These are phyloP conservation scores for Microcaecilia unicolor DNA, from an alignment of 2,797 vertebrate genomes.

Conservation along the genomic window DNA sequence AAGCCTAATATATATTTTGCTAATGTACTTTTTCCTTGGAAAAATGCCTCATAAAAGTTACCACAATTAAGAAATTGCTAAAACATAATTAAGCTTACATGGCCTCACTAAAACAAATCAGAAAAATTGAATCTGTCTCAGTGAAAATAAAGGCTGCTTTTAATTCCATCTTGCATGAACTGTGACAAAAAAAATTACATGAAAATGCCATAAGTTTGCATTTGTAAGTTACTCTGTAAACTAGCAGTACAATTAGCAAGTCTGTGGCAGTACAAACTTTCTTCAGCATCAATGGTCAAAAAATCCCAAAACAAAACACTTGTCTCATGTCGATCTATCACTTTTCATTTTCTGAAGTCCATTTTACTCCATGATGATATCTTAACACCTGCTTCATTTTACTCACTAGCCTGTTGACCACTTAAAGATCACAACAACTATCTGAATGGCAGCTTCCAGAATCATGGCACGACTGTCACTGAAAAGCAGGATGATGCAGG, in stretches of 20 bases:
- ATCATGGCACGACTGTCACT: conserved; percentile 26
- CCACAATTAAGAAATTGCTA: conserved; percentile 12
- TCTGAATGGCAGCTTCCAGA: conserved; percentile 22
- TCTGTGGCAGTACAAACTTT: background rate
- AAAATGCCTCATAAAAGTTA: conserved; percentile 15
- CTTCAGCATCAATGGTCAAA: conserved; percentile 1
- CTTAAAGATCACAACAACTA: background rate
- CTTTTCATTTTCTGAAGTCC: conserved; percentile 1
- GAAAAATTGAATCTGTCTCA: background rate
- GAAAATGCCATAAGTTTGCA: background rate
- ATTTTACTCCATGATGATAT: background rate
- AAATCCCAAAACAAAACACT: background rate
- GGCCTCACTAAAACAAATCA: conserved; percentile 7
- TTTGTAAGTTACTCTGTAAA: conserved; percentile 6
- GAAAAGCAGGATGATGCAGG: conserved; percentile 36
- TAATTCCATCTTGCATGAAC: background rate
- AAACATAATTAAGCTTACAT: conserved; percentile 17
- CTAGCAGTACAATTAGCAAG: background rate
- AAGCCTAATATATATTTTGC: conserved; percentile 45
- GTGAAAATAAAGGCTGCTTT: conserved; percentile 13
- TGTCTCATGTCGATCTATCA: background rate
- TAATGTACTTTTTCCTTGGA: conserved; percentile 13
- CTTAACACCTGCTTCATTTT: conserved; percentile 17
- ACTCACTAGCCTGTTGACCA: background rate
- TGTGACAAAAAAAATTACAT: conserved; percentile 4